phyloP scores from a whole-genome alignment of 2,888 invertebrate species.

The Drosophila buzzatii region DNA sequence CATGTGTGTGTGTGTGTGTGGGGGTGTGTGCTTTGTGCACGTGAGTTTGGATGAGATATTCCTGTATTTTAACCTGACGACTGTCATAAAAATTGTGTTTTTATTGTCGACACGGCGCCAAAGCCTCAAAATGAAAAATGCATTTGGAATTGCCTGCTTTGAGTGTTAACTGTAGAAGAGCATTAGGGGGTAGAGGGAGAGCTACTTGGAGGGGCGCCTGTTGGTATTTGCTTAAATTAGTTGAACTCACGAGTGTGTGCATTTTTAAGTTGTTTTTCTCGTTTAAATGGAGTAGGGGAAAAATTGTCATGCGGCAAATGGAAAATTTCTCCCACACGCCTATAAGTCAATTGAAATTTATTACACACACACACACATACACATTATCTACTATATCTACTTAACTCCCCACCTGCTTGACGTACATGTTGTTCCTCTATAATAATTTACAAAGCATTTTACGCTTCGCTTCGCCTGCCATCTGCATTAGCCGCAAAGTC shows the following conservation, averaged over 20 bases:
- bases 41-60: constrained; percentile 3
- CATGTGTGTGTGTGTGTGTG: neutral
- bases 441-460: constrained; percentile 78
- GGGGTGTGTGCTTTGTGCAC: neutral
- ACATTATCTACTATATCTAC: constrained; percentile 18
- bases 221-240: constrained; percentile 19
- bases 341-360: constrained; percentile 77
- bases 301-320: constrained; percentile 3
- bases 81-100: constrained; percentile 65
- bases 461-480: constrained; percentile 75
- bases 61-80: constrained; percentile 31
- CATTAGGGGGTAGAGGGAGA: fast-evolving
- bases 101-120: constrained; percentile 53
- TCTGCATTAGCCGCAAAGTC: constrained; percentile 75
- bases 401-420: neutral
- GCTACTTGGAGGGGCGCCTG: too few relatives aligned
- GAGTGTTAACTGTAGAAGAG: neutral
- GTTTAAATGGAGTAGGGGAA: neutral
- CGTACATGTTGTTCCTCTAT: constrained; percentile 41
- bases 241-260: constrained; percentile 20
- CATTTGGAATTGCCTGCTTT: constrained; percentile 50
- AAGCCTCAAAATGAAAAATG: constrained; percentile 59
- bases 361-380: constrained; percentile 51
- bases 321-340: constrained; percentile 26
- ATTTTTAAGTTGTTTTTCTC: constrained; percentile 27